These are phyloP conservation scores for Phaonia tiefii DNA, from an alignment of 2,888 invertebrate genomes.

Conservation along the genomic window DNA sequence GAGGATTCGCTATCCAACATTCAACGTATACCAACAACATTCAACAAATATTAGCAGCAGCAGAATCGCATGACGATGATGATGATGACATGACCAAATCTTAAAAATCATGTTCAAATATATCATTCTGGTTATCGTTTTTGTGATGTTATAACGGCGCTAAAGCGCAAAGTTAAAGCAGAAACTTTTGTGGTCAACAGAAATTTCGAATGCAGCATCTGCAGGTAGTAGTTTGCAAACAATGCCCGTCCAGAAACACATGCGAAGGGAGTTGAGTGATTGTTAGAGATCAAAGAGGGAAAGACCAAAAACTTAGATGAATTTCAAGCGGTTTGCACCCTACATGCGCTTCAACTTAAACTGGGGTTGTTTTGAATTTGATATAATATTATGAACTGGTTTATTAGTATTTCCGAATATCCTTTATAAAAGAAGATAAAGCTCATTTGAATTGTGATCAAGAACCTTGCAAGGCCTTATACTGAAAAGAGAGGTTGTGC, in stretches of 20 bases:
- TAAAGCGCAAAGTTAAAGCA: constrained; percentile 46
- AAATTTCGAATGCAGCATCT: constrained; percentile 19
- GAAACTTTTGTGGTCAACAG: constrained; percentile 9
- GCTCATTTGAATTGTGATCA: no score
- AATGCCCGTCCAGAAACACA: neutral
- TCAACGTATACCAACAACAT: no score
- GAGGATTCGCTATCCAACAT: no score
- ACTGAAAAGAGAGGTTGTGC: no score
- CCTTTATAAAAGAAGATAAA: no score
- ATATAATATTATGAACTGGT: no score
- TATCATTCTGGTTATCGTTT: constrained; percentile 7
- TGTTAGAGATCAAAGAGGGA: neutral
- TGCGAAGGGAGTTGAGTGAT: neutral
- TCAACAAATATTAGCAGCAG: neutral
- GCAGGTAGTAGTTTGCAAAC: constrained; percentile 49
- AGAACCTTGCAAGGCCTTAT: no score
- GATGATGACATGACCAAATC: constrained; percentile 13
- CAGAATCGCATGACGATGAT: neutral
- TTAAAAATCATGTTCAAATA: constrained; percentile 16
- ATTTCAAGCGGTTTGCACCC: no score
- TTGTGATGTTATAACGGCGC: constrained; percentile 54
- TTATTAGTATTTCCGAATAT: no score
- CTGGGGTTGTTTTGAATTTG: no score
- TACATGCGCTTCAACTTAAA: no score
- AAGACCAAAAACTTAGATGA: neutral